A percentile compares a stretch with the other conserved stretches of the same genome.
These are phyloP conservation scores for Benitochromis conjunctus DNA, from an alignment of 2,113 vertebrate species.

Conservation along the genomic window DNA sequence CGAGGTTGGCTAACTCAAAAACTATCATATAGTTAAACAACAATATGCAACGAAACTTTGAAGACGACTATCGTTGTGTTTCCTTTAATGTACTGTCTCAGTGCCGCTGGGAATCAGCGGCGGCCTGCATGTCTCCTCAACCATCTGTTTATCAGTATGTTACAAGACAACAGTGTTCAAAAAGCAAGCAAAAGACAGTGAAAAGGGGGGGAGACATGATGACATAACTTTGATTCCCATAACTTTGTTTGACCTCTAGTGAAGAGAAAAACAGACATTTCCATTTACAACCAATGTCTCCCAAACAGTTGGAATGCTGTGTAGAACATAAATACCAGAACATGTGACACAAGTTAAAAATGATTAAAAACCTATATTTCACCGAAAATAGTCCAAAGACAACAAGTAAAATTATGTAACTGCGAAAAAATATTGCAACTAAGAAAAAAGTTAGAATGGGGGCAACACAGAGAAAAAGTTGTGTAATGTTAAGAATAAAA, in stretches of 20 bases:
- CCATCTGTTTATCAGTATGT: neutral
- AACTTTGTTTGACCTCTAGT: neutral
- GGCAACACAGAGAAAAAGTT: neutral
- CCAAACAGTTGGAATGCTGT: neutral
- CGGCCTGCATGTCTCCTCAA: neutral
- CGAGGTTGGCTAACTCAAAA: neutral
- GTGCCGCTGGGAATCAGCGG: neutral
- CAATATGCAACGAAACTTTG: neutral
- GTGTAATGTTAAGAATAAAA: neutral
- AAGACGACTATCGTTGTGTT: neutral
- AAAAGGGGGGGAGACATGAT: neutral
- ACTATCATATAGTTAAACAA: neutral
- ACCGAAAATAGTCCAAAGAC: neutral
- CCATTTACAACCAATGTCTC: neutral
- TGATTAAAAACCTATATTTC: neutral
- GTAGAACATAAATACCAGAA: neutral
- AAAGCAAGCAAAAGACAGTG: neutral
- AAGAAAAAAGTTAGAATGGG: neutral
- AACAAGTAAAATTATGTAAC: neutral
- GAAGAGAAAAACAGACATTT: neutral
- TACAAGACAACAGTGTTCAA: neutral
- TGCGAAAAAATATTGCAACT: neutral
- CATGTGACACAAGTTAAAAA: neutral
- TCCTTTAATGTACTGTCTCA: neutral
- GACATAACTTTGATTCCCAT: constrained; percentile 12